phyloP scores from a whole-genome alignment of 2,888 invertebrate genomes.

The Thymelicus sylvestris region DNA sequence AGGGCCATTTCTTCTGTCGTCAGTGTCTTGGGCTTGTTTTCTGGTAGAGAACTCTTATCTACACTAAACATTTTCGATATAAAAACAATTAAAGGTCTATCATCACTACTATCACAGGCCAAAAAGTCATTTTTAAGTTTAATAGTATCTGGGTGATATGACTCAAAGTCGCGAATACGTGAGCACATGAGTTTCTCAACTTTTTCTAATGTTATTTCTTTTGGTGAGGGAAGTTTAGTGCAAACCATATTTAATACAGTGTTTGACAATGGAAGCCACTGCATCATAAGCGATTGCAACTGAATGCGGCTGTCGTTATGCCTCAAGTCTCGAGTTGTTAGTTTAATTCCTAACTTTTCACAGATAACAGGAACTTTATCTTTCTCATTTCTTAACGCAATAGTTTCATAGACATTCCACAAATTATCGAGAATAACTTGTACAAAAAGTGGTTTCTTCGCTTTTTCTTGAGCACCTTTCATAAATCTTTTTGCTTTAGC shows the following conservation, averaged over 20 bases:
- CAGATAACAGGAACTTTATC: slow-evolving; percentile 89
- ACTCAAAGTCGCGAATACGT: slow-evolving; percentile 87
- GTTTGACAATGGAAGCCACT: slow-evolving; percentile 95
- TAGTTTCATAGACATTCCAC: slow-evolving; percentile 94
- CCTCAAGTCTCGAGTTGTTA: slow-evolving; percentile 90
- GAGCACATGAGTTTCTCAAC: slow-evolving; percentile 93
- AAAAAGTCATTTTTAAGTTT: slow-evolving; percentile 88
- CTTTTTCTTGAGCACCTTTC: slow-evolving; percentile 95
- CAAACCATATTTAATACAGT: slow-evolving; percentile 94
- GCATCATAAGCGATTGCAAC: slow-evolving; percentile 92
- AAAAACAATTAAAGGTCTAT: slow-evolving; percentile 89
- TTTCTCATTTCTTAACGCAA: slow-evolving; percentile 90
- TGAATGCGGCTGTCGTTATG: slow-evolving; percentile 91
- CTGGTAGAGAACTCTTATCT: slow-evolving; percentile 89
- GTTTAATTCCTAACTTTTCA: slow-evolving; percentile 90
- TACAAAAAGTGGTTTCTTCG: slow-evolving; percentile 96
- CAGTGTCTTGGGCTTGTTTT: slow-evolving; percentile 91
- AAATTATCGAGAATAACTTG: slow-evolving; percentile 96
- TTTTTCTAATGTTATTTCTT: slow-evolving; percentile 89
- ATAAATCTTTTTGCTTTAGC: slow-evolving; percentile 92
- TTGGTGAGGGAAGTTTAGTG: slow-evolving; percentile 92
- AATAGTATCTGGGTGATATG: slow-evolving; percentile 88
- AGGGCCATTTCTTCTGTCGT: slow-evolving; percentile 89
- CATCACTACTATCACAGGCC: slow-evolving; percentile 86
- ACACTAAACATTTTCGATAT: slow-evolving; percentile 96